Base-by-base conservation (phyloP, 2,888 invertebrate species). In the Dicyrtoma fusca region DNA sequence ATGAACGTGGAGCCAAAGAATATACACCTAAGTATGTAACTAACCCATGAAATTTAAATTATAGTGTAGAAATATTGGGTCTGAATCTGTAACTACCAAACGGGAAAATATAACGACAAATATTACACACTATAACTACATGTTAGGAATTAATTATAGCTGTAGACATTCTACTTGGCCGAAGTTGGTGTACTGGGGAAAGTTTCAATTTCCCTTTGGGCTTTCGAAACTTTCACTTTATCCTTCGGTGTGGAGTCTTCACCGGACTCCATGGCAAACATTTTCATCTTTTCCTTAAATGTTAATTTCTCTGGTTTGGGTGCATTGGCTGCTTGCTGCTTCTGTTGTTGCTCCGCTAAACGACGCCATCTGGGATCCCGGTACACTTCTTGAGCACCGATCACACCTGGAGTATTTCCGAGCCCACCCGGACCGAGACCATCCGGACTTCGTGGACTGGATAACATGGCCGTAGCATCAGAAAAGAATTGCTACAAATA, bases 281-380 rank as follows among this genome's bases (percentile, higher is more conserved):
- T 95, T 86, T 95, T 95, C 97, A 98, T 98, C 86, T 99, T 99
- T 85, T 99, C 98, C 84, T 95, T 92, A 86, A 99, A 99, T 72
- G 94, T 94, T 75, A 98, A 87, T 82, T 96, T 94, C 83, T 97
- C 97, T 1, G 94, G 94, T 76, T 92, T 88, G 71, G 89, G 88
- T 69, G 82, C 80, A 79, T 82, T 79, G 70, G 91, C 88, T 78
- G 87, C 85, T 80, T 86, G 86, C 74, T 86, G 87, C 80, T 88
- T 88, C 79, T 89, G 88, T 76, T 88, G 88, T 82, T 90, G 89
- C 84, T 94, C 92, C 1, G 93, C 94, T 79, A 95, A 86, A n/a
- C 95, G 90, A 72, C 92, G 89, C 81, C 91, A 88, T 79, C 97
- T 88, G 13, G 97, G 97, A 86, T 97, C 97, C 82, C 95, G 91